These are phyloP conservation scores for Chanos chanos DNA, from an alignment of 2,797 vertebrate genomes.

Conservation along the genomic window DNA sequence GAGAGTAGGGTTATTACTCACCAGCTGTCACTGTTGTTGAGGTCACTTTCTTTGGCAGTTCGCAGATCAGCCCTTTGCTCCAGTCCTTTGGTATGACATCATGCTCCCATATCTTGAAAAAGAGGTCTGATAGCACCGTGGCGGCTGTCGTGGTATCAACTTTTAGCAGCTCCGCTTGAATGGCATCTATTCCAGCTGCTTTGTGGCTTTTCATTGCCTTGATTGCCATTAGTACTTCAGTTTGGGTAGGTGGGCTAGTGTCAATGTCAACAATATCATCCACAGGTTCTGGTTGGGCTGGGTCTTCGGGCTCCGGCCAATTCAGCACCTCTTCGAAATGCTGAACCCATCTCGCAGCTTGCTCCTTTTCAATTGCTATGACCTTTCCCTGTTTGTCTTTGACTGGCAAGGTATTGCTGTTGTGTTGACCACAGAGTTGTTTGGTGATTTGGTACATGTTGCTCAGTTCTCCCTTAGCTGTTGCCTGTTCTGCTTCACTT, in stretches of 20 bases:
- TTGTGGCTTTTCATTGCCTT: background rate
- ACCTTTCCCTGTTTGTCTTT: too few species aligned
- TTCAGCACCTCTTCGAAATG: background rate
- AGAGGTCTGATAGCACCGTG: constrained; percentile 7
- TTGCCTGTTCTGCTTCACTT: background rate
- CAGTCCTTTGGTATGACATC: background rate
- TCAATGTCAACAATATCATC: background rate
- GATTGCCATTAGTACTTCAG: background rate
- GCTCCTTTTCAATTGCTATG: background rate
- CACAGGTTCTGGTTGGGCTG: background rate
- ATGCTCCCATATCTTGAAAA: constrained; percentile 8
- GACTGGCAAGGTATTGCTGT: background rate
- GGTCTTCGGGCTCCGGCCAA: background rate
- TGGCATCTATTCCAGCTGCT: background rate
- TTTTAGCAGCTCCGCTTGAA: constrained; percentile 10
- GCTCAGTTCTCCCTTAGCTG: background rate
- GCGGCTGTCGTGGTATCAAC: background rate
- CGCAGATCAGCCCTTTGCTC: background rate
- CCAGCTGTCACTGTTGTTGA: background rate
- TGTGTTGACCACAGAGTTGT: background rate
- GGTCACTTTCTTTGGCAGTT: background rate
- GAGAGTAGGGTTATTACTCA: background rate
- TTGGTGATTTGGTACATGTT: background rate
- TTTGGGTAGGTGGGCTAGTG: background rate
- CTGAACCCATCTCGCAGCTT: background rate